Conservation (phyloP, 2,797 vertebrate species). For the Sciaenops ocellatus region DNA sequence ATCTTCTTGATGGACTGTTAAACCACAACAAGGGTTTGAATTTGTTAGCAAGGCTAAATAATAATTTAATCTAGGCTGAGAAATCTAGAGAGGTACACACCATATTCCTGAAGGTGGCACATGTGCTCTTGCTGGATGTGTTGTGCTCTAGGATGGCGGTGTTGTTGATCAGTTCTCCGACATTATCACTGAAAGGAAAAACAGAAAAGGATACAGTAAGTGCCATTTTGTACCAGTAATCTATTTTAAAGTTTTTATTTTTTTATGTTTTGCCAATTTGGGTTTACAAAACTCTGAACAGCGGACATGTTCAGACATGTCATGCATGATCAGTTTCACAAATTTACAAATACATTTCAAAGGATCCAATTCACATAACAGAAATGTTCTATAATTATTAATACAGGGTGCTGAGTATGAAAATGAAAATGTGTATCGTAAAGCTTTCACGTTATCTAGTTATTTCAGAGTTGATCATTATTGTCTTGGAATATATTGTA, state of each 20-base stretch:
- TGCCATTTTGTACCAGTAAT: not conserved
- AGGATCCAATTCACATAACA: not conserved
- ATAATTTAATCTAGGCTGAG: not conserved
- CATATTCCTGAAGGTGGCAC: slow-evolving; percentile 96
- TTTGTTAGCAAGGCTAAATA: not conserved
- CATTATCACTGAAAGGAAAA: slow-evolving; percentile 89
- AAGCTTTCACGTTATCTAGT: not conserved
- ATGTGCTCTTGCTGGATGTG: slow-evolving; percentile 88
- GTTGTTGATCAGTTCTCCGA: slow-evolving; percentile 94
- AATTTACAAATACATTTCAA: not conserved
- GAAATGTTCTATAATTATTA: not conserved
- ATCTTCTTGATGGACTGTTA: slow-evolving; percentile 96
- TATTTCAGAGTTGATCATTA: not conserved
- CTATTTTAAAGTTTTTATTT: not conserved
- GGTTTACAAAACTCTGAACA: not conserved
- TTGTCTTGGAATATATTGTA: not conserved
- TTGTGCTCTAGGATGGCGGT: slow-evolving; percentile 92
- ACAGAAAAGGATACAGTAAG: not conserved
- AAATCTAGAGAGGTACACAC: slow-evolving; percentile 74
- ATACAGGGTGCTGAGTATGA: not conserved
- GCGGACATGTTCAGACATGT: too few species aligned
- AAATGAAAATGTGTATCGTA: not conserved
- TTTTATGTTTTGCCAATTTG: not conserved
- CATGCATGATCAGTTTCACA: not conserved
- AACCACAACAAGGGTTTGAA: not conserved